Conservation (phyloP, 2,888 invertebrate species). For the Drosophila neonasuta region DNA sequence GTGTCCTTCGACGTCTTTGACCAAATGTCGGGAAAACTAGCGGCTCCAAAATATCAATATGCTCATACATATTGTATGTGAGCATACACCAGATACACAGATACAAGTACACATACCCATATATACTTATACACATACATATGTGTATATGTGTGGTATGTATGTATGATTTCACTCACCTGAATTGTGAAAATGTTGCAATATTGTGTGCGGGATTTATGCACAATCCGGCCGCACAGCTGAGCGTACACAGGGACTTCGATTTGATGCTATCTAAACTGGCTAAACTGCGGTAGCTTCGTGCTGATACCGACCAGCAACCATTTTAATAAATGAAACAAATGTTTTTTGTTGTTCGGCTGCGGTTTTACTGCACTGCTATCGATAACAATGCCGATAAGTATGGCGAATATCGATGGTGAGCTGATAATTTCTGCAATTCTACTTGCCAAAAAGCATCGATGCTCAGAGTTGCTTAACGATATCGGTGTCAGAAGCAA, state of each 20-base stretch:
- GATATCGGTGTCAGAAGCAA: not conserved
- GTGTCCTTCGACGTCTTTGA: slow-evolving; percentile 50
- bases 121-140: slow-evolving; percentile 9
- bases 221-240: slow-evolving; percentile 41
- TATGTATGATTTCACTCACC: slow-evolving; percentile 61
- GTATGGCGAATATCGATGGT: slow-evolving; percentile 18
- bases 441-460: slow-evolving; percentile 12
- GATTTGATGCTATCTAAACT: slow-evolving; percentile 40
- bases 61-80: slow-evolving; percentile 26
- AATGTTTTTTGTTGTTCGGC: slow-evolving; percentile 70
- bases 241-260: slow-evolving; percentile 22
- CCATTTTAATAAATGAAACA: slow-evolving; percentile 63
- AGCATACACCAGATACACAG: slow-evolving; percentile 26
- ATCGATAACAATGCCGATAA: slow-evolving; percentile 44
- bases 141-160: slow-evolving; percentile 10
- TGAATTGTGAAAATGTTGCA: slow-evolving; percentile 67
- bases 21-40: slow-evolving; percentile 28
- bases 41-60: slow-evolving; percentile 55
- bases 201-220: slow-evolving; percentile 50
- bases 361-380: slow-evolving; percentile 57
- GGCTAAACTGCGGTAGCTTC: slow-evolving; percentile 38
- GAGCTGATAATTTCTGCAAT: slow-evolving; percentile 19
- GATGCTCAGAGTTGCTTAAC: slow-evolving; percentile 43
- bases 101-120: slow-evolving; percentile 14
- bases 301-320: slow-evolving; percentile 35